Percentiles rank a stretch among this genome's conserved stretches.
These are phyloP conservation scores for Haemorhous mexicanus DNA, from an alignment of 2,113 vertebrate genomes.

Conservation along the genomic window DNA sequence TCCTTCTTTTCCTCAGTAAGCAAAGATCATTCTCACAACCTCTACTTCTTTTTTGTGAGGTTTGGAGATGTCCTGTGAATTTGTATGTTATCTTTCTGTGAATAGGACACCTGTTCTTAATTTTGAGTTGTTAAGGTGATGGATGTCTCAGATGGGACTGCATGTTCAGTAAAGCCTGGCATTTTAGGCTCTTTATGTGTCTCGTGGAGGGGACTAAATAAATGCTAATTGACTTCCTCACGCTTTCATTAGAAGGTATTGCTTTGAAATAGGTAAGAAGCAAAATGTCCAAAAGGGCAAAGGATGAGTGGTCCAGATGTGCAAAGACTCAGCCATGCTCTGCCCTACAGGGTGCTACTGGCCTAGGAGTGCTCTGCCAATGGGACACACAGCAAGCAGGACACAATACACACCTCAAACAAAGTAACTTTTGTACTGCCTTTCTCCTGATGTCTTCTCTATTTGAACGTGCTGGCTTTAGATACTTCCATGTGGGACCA, in stretches of 20 bases:
- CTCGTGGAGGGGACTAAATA: neutral
- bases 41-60: neutral
- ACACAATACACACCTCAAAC: neutral
- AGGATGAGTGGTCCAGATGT: neutral
- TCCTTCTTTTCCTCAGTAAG: neutral
- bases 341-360: neutral
- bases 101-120: conserved; percentile 1
- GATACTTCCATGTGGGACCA: neutral
- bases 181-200: neutral
- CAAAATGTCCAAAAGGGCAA: neutral
- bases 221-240: neutral
- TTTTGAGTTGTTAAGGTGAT: neutral
- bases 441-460: neutral
- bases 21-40: neutral
- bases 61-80: neutral
- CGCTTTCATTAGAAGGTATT: neutral
- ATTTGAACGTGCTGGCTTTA: neutral
- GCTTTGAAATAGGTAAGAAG: neutral
- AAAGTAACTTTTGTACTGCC: neutral
- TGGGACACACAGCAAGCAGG: neutral
- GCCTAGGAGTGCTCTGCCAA: neutral
- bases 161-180: neutral
- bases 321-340: neutral
- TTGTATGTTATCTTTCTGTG: neutral
- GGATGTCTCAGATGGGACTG: neutral